Evolutionary conservation across 2,888 invertebrate genomes (phyloP).

Genomic region (Cyclophora punctaria): DNA sequence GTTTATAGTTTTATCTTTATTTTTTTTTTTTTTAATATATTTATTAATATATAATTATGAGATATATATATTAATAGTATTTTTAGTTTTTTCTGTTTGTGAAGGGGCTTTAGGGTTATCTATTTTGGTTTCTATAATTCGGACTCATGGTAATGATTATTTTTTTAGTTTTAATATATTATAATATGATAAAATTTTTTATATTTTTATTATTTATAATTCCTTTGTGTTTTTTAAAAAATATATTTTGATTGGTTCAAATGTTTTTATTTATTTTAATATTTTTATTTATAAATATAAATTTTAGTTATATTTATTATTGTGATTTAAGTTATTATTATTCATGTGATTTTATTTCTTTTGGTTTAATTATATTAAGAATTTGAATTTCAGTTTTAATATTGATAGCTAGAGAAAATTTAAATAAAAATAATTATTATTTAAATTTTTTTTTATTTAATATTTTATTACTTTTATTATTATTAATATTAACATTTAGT

Average conservation of each 20-base stretch:
- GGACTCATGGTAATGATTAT: constrained; percentile 78
- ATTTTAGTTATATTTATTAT: constrained; percentile 44
- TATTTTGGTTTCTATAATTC: constrained; percentile 77
- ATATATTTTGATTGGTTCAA: constrained; percentile 72
- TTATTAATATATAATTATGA: constrained; percentile 61
- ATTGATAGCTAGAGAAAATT: constrained; percentile 72
- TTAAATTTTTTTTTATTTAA: constrained; percentile 68
- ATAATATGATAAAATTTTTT: constrained; percentile 75
- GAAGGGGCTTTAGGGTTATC: constrained; percentile 78
- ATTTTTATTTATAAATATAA: constrained; percentile 64
- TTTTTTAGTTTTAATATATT: constrained; percentile 73
- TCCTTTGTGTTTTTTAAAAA: constrained; percentile 65
- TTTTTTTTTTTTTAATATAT: constrained; percentile 65
- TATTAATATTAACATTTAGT: constrained; percentile 75
- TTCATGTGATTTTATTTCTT: constrained; percentile 70
- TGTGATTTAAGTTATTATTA: constrained; percentile 55
- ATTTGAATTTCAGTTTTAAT: constrained; percentile 78
- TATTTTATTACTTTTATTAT: constrained; percentile 67
- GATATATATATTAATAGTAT: constrained; percentile 75
- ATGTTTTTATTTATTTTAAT: constrained; percentile 64
- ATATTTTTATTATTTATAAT: constrained; percentile 63
- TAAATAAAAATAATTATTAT: constrained; percentile 58
- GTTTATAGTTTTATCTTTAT: constrained; percentile 75
- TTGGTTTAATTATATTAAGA: constrained; percentile 72
- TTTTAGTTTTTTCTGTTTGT: constrained; percentile 78